Evolutionary conservation across 2,888 invertebrate species (phyloP).

Genomic region (Polydrusus pterygomalis): DNA sequence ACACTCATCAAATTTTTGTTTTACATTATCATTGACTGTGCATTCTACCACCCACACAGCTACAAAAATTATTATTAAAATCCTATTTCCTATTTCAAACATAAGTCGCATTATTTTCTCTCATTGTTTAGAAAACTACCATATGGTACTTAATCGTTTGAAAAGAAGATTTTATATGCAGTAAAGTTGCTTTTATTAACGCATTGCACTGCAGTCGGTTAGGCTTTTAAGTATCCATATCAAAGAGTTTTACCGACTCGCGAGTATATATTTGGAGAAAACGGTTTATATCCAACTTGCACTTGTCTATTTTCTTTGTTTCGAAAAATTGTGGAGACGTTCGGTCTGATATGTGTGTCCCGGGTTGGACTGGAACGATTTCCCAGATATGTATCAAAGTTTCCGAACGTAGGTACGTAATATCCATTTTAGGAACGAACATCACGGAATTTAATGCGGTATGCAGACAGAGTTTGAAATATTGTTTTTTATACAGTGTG

Average conservation of each 20-base stretch:
- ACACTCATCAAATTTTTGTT: too few species aligned
- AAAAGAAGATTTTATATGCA: conserved; percentile 33
- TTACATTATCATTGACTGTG: background rate
- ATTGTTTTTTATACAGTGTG: too few species aligned
- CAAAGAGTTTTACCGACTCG: conserved; percentile 25
- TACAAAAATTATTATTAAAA: conserved; percentile 9
- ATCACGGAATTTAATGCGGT: too few species aligned
- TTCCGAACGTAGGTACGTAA: too few species aligned
- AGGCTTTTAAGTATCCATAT: conserved; percentile 28
- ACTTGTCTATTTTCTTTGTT: background rate
- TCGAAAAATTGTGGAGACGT: background rate
- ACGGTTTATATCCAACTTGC: background rate
- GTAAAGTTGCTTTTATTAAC: conserved; percentile 22
- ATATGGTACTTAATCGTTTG: conserved; percentile 31
- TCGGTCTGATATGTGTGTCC: background rate
- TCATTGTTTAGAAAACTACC: conserved; percentile 39
- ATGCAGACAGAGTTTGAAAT: too few species aligned
- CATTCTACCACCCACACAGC: conserved; percentile 1
- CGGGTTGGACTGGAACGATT: too few species aligned
- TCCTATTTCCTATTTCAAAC: background rate
- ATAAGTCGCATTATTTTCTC: conserved; percentile 6
- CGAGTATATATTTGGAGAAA: background rate
- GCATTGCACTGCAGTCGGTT: conserved; percentile 25
- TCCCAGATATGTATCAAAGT: too few species aligned
- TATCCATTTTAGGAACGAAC: too few species aligned